Evolutionary conservation across 2,797 vertebrate genomes (phyloP).

Genomic region (Alcedo atthis): DNA sequence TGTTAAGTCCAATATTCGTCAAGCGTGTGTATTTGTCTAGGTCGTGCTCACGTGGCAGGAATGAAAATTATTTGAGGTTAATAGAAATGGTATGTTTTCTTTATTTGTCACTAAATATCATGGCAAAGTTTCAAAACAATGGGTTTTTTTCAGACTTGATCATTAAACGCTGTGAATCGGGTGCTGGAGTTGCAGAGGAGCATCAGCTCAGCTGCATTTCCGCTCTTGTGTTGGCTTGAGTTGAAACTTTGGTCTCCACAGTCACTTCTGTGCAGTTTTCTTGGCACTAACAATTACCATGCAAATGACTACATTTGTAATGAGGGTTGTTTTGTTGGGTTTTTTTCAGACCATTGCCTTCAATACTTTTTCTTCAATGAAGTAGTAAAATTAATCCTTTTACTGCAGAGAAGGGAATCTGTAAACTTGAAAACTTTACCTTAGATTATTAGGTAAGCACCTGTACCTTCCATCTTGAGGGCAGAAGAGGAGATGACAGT

Average conservation of each 20-base stretch:
- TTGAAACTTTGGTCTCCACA: not conserved
- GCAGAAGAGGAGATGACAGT: not conserved
- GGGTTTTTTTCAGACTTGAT: not conserved
- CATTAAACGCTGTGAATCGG: not conserved
- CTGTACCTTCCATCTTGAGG: not conserved
- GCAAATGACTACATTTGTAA: not conserved
- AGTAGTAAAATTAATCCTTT: not conserved
- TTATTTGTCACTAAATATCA: not conserved
- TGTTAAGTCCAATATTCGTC: not conserved
- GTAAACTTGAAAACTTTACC: not conserved
- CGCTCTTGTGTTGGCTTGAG: not conserved
- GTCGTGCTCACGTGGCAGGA: not conserved
- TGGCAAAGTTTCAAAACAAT: not conserved
- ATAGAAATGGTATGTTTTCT: not conserved
- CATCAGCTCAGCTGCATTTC: not conserved
- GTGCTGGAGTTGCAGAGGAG: not conserved
- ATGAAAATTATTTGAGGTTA: not conserved
- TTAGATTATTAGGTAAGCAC: not conserved
- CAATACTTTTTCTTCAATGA: not conserved
- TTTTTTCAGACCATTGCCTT: not conserved
- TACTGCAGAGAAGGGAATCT: not conserved
- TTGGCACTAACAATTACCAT: not conserved
- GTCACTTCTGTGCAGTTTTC: not conserved
- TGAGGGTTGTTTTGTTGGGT: fast-evolving
- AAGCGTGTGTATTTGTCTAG: not conserved